phyloP scores from a whole-genome alignment of 2,797 vertebrate genomes.

The Rhinoraja longicauda region DNA sequence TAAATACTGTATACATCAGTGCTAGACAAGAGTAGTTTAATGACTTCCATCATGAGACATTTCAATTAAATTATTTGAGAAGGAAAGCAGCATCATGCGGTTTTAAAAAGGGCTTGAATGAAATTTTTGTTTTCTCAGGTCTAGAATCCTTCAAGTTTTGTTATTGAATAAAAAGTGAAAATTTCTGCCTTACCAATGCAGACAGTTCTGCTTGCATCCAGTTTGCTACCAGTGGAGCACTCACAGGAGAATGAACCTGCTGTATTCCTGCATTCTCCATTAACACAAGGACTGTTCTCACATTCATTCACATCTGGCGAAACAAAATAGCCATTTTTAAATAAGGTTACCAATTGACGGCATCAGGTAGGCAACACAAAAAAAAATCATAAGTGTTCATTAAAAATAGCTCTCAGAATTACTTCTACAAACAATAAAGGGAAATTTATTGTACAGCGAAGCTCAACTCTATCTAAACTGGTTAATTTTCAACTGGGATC shows the following conservation, averaged over 20 bases:
- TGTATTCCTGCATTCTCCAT: constrained; percentile 62
- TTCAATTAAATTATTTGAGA: constrained; percentile 6
- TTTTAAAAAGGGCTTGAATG: neutral
- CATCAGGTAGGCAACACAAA: neutral
- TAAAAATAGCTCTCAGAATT: neutral
- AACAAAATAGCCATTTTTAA: constrained; percentile 46
- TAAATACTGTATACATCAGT: neutral
- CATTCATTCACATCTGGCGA: constrained; percentile 64
- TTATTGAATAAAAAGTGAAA: neutral
- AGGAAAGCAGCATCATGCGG: neutral
- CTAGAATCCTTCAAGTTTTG: neutral
- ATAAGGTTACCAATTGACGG: neutral
- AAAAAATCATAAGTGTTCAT: constrained; percentile 29
- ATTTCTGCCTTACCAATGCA: constrained; percentile 57
- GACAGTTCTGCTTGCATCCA: constrained; percentile 59
- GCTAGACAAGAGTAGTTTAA: neutral
- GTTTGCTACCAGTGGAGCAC: constrained; percentile 59
- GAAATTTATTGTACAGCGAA: neutral
- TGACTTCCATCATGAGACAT: neutral
- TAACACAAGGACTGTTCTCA: constrained; percentile 60
- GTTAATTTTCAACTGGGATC: neutral
- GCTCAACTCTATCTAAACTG: neutral
- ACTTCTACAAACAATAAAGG: neutral
- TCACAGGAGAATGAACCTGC: constrained; percentile 64
- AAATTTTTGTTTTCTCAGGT: neutral